Evolutionary conservation across 2,113 vertebrate genomes (phyloP).

Genomic region (Zeus faber): DNA sequence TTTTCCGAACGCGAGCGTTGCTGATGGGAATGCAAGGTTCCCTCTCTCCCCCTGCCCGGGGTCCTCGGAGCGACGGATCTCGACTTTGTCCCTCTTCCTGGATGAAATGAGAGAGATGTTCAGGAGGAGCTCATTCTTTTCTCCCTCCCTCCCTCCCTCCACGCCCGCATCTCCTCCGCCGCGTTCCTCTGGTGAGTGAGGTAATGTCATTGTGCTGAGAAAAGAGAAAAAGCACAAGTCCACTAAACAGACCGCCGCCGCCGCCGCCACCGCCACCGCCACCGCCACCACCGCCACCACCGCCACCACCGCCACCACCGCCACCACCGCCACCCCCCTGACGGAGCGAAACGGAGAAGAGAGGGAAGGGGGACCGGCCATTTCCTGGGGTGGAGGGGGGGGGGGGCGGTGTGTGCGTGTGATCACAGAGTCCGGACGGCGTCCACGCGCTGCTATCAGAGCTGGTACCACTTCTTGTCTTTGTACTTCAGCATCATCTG

Average conservation of each 20-base stretch:
- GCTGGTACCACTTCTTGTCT: slow-evolving; percentile 99
- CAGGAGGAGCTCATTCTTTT: too few relatives aligned
- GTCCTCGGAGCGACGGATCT: too few relatives aligned
- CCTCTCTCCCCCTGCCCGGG: slow-evolving; percentile 42
- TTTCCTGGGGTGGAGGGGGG: slow-evolving; percentile 31
- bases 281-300: slow-evolving; percentile 65
- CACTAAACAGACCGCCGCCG: slow-evolving; percentile 33
- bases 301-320: slow-evolving; percentile 62
- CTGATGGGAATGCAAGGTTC: slow-evolving; percentile 66
- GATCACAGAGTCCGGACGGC: slow-evolving; percentile 46
- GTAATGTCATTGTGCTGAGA: not conserved
- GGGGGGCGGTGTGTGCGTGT: slow-evolving; percentile 31
- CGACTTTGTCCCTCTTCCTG: not conserved
- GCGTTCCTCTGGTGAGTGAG: slow-evolving; percentile 8
- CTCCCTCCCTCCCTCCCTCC: too few relatives aligned
- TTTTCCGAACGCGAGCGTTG: slow-evolving; percentile 58
- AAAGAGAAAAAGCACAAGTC: not conserved
- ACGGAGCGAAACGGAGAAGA: slow-evolving; percentile 42
- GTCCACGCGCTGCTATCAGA: slow-evolving; percentile 78
- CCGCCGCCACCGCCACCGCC: slow-evolving; percentile 72
- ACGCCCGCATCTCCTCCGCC: too few relatives aligned
- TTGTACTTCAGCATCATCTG: slow-evolving; percentile 99
- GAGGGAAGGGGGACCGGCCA: slow-evolving; percentile 37
- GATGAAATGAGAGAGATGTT: too few relatives aligned
- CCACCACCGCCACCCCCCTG: slow-evolving; percentile 27